These are phyloP conservation scores for Euura lappo DNA, from an alignment of 1,140 invertebrate species.

Conservation along the genomic window DNA sequence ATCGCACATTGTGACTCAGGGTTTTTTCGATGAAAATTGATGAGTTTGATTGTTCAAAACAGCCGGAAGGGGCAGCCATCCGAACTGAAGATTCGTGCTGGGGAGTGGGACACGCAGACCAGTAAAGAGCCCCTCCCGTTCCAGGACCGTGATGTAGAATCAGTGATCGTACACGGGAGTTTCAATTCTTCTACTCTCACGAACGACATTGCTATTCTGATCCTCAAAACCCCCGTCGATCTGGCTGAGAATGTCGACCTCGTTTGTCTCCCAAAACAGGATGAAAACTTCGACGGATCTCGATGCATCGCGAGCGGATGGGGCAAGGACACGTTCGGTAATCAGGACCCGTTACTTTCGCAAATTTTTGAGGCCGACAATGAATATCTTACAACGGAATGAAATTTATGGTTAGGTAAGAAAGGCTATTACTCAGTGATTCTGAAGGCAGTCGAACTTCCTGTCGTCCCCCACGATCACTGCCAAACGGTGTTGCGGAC, in stretches of 20 bases:
- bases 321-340: slow-evolving; percentile 82
- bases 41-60: neutral
- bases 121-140: slow-evolving; percentile 73
- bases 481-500: slow-evolving; percentile 65
- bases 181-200: slow-evolving; percentile 63
- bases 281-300: slow-evolving; percentile 57
- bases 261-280: slow-evolving; percentile 69
- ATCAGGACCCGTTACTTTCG: too few species aligned
- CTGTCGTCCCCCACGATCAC: slow-evolving; percentile 61
- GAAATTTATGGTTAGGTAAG: too few species aligned
- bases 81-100: slow-evolving; percentile 67
- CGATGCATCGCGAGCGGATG: slow-evolving; percentile 82
- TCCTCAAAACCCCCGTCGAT: slow-evolving; percentile 64
- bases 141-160: slow-evolving; percentile 71
- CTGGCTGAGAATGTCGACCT: slow-evolving; percentile 72
- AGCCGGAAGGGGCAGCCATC: slow-evolving; percentile 39
- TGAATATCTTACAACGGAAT: too few species aligned
- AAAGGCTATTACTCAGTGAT: slow-evolving; percentile 72
- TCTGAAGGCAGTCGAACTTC: slow-evolving; percentile 73
- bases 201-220: slow-evolving; percentile 74
- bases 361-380: too few species aligned
- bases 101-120: slow-evolving; percentile 84
- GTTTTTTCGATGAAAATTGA: neutral
- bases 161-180: slow-evolving; percentile 61
- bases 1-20: too few species aligned